phyloP scores from a whole-genome alignment of 2,888 invertebrate genomes.

The Ormia ochracea region DNA sequence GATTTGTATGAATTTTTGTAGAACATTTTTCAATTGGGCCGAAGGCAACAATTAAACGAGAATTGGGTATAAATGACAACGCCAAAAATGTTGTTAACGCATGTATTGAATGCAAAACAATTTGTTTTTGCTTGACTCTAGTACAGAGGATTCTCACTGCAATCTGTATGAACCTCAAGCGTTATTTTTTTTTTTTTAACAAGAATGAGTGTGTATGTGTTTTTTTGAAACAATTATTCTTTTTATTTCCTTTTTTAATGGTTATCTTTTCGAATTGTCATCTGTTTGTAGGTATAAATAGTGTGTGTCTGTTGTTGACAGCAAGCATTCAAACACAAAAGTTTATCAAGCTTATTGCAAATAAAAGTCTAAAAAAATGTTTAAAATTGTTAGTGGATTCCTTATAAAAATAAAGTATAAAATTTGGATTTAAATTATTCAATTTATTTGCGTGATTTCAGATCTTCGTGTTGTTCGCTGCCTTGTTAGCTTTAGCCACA shows the following conservation, averaged over 20 bases:
- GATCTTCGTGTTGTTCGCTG: conserved; percentile 64
- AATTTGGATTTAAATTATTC: background rate
- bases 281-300: conserved; percentile 33
- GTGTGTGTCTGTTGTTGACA: background rate
- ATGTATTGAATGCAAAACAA: conserved; percentile 46
- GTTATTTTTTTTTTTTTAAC: background rate
- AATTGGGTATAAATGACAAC: background rate
- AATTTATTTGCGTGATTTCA: conserved; percentile 35
- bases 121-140: background rate
- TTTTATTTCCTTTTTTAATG: background rate
- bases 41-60: background rate
- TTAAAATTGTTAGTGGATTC: conserved; percentile 60
- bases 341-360: conserved; percentile 17
- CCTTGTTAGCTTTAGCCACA: conserved; percentile 62
- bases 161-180: background rate
- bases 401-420: background rate
- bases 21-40: background rate
- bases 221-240: conserved; percentile 1
- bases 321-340: conserved; percentile 15
- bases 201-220: background rate
- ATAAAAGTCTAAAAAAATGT: conserved; percentile 40
- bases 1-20: background rate
- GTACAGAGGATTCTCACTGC: background rate
- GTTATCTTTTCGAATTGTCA: background rate
- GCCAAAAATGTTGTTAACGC: background rate